Percentiles rank a stretch among this genome's conserved stretches.
These are phyloP conservation scores for Sebastes baramenuke DNA, from an alignment of 2,797 vertebrate genomes.

Conservation along the genomic window DNA sequence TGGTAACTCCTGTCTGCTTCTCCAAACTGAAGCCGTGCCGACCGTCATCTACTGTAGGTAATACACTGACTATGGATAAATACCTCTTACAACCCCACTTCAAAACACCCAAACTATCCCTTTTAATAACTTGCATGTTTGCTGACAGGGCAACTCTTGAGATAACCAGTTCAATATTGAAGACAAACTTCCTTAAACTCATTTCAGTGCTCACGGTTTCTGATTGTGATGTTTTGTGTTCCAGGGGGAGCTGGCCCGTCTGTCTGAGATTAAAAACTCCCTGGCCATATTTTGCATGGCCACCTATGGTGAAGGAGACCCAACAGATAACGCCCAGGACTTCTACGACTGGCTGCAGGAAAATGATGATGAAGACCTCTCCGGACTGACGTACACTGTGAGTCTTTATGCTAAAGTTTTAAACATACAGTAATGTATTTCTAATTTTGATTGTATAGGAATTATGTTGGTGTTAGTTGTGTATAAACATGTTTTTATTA, in stretches of 20 bases:
- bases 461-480: neutral
- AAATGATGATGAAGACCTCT: conserved; percentile 85
- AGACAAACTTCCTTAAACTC: neutral
- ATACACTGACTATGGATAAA: too few relatives aligned
- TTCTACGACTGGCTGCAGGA: conserved; percentile 98
- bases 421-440: too few relatives aligned
- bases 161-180: neutral
- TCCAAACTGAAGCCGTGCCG: too few relatives aligned
- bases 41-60: too few relatives aligned
- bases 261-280: conserved; percentile 92
- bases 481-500: neutral
- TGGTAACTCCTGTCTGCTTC: too few relatives aligned
- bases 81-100: too few relatives aligned
- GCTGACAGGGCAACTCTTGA: neutral
- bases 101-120: too few relatives aligned
- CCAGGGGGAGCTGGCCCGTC: conserved; percentile 90
- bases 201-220: neutral
- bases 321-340: conserved; percentile 97
- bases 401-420: conserved; percentile 53
- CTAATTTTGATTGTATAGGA: neutral
- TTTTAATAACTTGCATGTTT: neutral
- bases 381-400: conserved; percentile 91
- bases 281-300: conserved; percentile 98
- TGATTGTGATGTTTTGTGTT: neutral
- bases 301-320: conserved; percentile 96